These are phyloP conservation scores for Xyliphius kryptos DNA, from an alignment of 2,113 vertebrate species.

Conservation along the genomic window DNA sequence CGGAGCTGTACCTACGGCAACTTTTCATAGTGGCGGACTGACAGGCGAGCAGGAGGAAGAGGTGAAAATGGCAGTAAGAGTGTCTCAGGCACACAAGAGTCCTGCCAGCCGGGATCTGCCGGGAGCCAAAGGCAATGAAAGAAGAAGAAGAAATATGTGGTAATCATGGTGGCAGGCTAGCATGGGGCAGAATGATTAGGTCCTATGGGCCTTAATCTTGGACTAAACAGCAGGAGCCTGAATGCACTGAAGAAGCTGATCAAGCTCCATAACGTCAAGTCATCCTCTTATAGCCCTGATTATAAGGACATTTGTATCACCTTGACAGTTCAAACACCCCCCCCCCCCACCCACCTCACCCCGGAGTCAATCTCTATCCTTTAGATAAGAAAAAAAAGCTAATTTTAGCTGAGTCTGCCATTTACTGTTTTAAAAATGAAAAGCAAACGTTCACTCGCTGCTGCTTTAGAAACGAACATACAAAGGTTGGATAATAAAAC, in stretches of 20 bases:
- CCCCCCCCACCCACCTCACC: not conserved
- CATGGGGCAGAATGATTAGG: constrained; percentile 51
- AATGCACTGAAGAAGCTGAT: constrained; percentile 10
- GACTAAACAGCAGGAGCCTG: not conserved
- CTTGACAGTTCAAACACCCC: no score
- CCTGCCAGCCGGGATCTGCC: constrained; percentile 40
- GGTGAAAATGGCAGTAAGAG: constrained; percentile 27
- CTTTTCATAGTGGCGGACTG: constrained; percentile 30
- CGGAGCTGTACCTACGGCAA: constrained; percentile 23
- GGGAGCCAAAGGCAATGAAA: constrained; percentile 40
- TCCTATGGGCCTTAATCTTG: constrained; percentile 45
- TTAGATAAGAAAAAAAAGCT: not conserved
- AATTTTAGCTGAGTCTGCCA: not conserved
- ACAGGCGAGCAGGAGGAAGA: constrained; percentile 16
- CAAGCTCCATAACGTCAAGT: constrained; percentile 3
- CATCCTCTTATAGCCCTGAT: constrained; percentile 14
- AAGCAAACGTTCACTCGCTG: no score
- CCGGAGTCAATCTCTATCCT: not conserved
- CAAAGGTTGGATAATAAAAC: no score
- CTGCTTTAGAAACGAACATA: no score
- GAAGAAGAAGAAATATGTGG: constrained; percentile 42
- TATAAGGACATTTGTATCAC: constrained; percentile 2
- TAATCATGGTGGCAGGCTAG: constrained; percentile 50
- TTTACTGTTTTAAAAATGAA: no score
- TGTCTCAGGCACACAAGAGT: constrained; percentile 30